These are phyloP conservation scores for Nothobranchius furzeri DNA, from an alignment of 2,113 vertebrate species.

Conservation along the genomic window DNA sequence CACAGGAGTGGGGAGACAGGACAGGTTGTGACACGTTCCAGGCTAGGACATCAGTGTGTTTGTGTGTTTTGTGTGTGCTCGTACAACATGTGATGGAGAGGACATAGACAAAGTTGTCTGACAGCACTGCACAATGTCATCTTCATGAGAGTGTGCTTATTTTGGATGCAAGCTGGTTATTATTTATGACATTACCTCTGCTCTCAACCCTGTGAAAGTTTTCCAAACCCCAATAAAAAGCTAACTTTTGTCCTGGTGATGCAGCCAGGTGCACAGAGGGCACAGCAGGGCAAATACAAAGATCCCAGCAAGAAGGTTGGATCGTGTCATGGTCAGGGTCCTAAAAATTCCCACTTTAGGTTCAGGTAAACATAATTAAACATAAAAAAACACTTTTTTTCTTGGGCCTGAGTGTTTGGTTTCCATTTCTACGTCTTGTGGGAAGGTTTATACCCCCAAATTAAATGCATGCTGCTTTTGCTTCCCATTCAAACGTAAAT, in stretches of 20 bases:
- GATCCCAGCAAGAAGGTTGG: slow-evolving; percentile 50
- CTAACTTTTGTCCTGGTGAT: slow-evolving; percentile 43
- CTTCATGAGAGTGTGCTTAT: slow-evolving; percentile 25
- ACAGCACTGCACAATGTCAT: slow-evolving; percentile 50
- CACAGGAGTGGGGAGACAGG: too few species aligned
- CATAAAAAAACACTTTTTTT: slow-evolving; percentile 61
- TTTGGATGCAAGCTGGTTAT: slow-evolving; percentile 40
- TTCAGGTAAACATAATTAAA: slow-evolving; percentile 65
- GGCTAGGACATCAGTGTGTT: not conserved
- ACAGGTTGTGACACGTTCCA: too few species aligned
- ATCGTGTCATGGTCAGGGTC: slow-evolving; percentile 53
- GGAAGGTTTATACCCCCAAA: slow-evolving; percentile 50
- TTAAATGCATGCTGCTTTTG: slow-evolving; percentile 46
- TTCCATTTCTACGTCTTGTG: slow-evolving; percentile 67
- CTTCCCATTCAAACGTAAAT: slow-evolving; percentile 63
- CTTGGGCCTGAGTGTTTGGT: slow-evolving; percentile 54
- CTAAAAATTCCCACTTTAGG: slow-evolving; percentile 64
- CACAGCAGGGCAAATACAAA: slow-evolving; percentile 50
- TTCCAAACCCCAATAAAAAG: slow-evolving; percentile 58
- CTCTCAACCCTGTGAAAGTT: slow-evolving; percentile 35
- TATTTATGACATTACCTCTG: slow-evolving; percentile 47
- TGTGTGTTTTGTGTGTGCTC: not conserved
- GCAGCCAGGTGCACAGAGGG: slow-evolving; percentile 52
- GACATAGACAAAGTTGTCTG: slow-evolving; percentile 34
- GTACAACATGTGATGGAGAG: slow-evolving; percentile 11